Conservation (phyloP, 92 coral and sea anemone genomes). For the Paragorgia papillata region DNA sequence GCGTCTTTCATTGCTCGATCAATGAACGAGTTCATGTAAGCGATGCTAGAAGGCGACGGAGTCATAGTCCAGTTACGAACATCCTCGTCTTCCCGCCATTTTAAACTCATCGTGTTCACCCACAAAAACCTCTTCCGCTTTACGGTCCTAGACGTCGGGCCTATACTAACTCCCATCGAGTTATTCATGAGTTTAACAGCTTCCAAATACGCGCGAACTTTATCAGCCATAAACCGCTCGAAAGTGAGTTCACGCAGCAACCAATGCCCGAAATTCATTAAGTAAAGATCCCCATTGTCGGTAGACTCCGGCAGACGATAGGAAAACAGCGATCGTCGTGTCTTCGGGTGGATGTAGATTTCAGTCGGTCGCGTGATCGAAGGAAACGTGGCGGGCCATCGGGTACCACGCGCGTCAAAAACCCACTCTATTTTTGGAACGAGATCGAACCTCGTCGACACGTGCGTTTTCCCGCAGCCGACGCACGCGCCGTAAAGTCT, state of each 20-base stretch:
- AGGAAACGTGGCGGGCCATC: slow-evolving; percentile 94
- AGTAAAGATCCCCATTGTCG: slow-evolving; percentile 76
- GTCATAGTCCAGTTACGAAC: slow-evolving; percentile 91
- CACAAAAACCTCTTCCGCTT: slow-evolving; percentile 68
- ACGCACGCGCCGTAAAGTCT: slow-evolving; percentile 85
- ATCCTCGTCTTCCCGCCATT: slow-evolving; percentile 91
- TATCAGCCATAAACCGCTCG: slow-evolving; percentile 59
- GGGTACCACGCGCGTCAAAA: slow-evolving; percentile 98
- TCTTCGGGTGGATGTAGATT: slow-evolving; percentile 80
- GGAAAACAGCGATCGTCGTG: slow-evolving; percentile 87
- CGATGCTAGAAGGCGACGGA: slow-evolving; percentile 89
- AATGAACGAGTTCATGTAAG: slow-evolving; percentile 70
- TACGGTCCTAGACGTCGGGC: neutral
- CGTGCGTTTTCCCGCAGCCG: slow-evolving; percentile 89
- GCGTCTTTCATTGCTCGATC: slow-evolving; percentile 68
- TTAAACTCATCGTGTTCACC: slow-evolving; percentile 90
- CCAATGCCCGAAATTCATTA: slow-evolving; percentile 98
- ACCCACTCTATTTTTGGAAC: slow-evolving; percentile 98
- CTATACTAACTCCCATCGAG: neutral
- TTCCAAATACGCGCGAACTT: slow-evolving; percentile 70
- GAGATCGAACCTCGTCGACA: slow-evolving; percentile 87
- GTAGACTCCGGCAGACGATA: slow-evolving; percentile 74
- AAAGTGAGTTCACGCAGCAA: slow-evolving; percentile 87
- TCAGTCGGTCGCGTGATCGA: slow-evolving; percentile 73
- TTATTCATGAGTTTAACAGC: slow-evolving; percentile 67